phyloP scores from a whole-genome alignment of 2,113 vertebrate species.

The Boulengeromyrus knoepffleri region DNA sequence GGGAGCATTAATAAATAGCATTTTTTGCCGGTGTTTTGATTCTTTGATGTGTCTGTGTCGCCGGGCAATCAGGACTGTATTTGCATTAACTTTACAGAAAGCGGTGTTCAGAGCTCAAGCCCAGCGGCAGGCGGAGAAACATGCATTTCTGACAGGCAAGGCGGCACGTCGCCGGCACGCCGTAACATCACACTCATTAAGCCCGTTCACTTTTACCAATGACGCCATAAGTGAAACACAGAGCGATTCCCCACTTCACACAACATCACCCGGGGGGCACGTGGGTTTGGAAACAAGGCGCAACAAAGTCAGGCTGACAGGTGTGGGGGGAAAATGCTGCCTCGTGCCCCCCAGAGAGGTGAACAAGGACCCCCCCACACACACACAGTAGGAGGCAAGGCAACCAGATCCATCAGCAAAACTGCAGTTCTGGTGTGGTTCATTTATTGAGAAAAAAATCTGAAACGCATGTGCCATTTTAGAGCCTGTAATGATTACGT shows the following conservation, averaged over 20 bases:
- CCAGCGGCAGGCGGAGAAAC: background rate
- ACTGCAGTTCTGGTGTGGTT: background rate
- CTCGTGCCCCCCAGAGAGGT: background rate
- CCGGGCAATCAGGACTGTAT: background rate
- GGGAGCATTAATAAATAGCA: background rate
- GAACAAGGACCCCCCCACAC: background rate
- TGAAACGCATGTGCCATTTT: background rate
- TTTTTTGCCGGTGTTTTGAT: background rate
- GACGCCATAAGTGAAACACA: background rate
- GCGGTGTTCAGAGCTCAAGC: background rate
- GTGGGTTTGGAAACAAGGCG: background rate
- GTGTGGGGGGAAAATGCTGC: background rate
- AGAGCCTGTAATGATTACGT: background rate
- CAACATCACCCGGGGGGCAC: background rate
- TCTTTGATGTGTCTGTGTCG: background rate
- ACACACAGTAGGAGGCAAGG: background rate
- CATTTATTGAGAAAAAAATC: background rate
- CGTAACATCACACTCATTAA: background rate
- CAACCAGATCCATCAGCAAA: background rate
- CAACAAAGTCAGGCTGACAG: background rate
- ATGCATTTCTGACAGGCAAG: background rate
- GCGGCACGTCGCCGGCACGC: background rate
- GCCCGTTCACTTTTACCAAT: background rate
- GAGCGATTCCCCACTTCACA: background rate
- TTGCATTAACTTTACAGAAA: background rate